A percentile compares a stretch with the other conserved stretches of the same genome.
These are phyloP conservation scores for Lasius fuliginosus DNA, from an alignment of 2,888 invertebrate genomes.

Conservation along the genomic window DNA sequence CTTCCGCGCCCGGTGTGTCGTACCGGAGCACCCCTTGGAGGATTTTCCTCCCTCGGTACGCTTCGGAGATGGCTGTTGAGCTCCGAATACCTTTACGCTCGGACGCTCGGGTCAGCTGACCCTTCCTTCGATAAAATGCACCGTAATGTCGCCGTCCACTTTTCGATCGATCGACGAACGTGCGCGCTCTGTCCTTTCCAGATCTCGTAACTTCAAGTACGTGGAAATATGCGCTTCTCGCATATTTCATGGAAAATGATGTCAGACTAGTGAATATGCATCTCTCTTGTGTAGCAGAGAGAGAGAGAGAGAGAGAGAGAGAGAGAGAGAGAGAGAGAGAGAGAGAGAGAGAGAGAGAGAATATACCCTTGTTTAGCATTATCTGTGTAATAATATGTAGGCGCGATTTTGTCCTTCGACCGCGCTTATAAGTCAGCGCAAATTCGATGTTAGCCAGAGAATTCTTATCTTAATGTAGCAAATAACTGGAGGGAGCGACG, in stretches of 20 bases:
- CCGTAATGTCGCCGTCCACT: constrained; percentile 49
- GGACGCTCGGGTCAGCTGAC: constrained; percentile 82
- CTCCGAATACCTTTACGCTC: constrained; percentile 85
- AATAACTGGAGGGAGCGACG: constrained; percentile 83
- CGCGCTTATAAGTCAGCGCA: constrained; percentile 73
- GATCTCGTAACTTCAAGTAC: constrained; percentile 60
- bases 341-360: not conserved
- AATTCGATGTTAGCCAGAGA: constrained; percentile 77
- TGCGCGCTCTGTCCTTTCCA: constrained; percentile 33
- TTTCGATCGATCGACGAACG: constrained; percentile 50
- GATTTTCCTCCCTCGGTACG: constrained; percentile 71
- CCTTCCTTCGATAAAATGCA: constrained; percentile 73
- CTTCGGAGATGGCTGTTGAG: constrained; percentile 69
- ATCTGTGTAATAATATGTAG: constrained; percentile 20
- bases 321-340: not conserved
- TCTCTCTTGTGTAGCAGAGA: not conserved
- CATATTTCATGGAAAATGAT: not conserved
- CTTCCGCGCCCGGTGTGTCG: constrained; percentile 61
- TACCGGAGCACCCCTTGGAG: constrained; percentile 75
- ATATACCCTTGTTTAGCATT: constrained; percentile 25
- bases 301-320: no score
- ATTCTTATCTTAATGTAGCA: constrained; percentile 83
- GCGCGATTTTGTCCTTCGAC: constrained; percentile 56
- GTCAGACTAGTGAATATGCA: not conserved
- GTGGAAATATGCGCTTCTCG: constrained; percentile 23